A percentile compares a stretch with the other conserved stretches of the same genome.
Conservation (phyloP, 1,140 invertebrate species). For the Venturia canescens region DNA sequence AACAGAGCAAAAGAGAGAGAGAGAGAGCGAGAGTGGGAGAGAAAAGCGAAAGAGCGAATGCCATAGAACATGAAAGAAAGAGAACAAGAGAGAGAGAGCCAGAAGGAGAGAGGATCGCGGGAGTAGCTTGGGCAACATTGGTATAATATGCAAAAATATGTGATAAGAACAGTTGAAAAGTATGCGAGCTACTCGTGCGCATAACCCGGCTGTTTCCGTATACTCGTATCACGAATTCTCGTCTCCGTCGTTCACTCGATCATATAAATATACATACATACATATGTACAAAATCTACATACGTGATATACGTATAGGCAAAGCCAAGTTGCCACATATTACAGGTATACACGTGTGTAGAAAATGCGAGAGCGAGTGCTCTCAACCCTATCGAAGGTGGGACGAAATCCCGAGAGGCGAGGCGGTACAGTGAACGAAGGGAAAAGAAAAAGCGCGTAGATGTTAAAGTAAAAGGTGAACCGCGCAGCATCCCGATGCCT, state of each 20-base stretch:
- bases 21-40: background rate
- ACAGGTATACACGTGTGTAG: slow-evolving; percentile 55
- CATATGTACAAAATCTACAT: too few species aligned
- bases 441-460: slow-evolving; percentile 49
- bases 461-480: slow-evolving; percentile 49
- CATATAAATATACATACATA: slow-evolving; percentile 4
- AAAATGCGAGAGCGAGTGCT: slow-evolving; percentile 49
- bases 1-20: too few species aligned
- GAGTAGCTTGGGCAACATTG: slow-evolving; percentile 60
- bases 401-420: slow-evolving; percentile 47
- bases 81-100: slow-evolving; percentile 22
- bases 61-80: slow-evolving; percentile 33
- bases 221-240: background rate
- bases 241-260: slow-evolving; percentile 24
- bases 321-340: slow-evolving; percentile 45
- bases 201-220: slow-evolving; percentile 29
- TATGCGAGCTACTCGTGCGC: slow-evolving; percentile 46
- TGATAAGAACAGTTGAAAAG: slow-evolving; percentile 64
- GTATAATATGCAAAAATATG: slow-evolving; percentile 71
- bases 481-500: slow-evolving; percentile 11
- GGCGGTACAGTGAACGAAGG: slow-evolving; percentile 52
- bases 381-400: slow-evolving; percentile 65
- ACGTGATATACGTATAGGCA: slow-evolving; percentile 1
- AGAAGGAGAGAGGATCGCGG: slow-evolving; percentile 46
- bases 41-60: background rate